Evolutionary conservation across 2,888 invertebrate species (phyloP), one percentile per base, ranked within the genome.

Genomic region (Aelia acuminata): DNA sequence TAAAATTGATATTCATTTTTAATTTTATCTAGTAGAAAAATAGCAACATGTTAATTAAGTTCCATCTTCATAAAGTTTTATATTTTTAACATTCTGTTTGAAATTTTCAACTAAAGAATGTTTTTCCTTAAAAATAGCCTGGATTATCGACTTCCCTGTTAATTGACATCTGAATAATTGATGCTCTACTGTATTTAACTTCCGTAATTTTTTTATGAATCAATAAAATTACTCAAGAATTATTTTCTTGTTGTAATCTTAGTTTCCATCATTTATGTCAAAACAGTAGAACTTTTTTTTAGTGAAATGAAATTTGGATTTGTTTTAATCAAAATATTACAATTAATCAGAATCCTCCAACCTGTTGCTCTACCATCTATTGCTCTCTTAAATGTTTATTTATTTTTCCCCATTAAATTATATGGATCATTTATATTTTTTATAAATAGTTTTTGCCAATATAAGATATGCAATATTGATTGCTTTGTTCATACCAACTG

Each of bases 391-490:
- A 80, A 13, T 43, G 15, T 47, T 47, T 80, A 3, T 80, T 13
- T n/a, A 8, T 22, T 39, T 75, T 75, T 43, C 2, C 8, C n/a
- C 11, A n/a, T 22, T 80, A 75, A 10, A 39, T 22, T 75, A 22
- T 75, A 35, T 35, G 18, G 20, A 39, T 80, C 80, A 80, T 13
- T 80, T 47, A 80, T 80, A 80, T 43, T 80, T 80, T 39, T 80
- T n/a, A 80, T 80, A n/a, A 5, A 43, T 80, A 80, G 8, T 43
- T 43, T 13, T 80, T n/a, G n/a, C 43, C 20, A 75, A 10, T 39
- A 75, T 39, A 22, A 22, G 39, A 26, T 57, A 15, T n/a, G 18
- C 20, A 70, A 35, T 35, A 35, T 18, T 35, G 35, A 35, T 18
- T 35, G 35, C 10, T 20, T 80, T 2, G n/a, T 43, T 80, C 43